These are phyloP conservation scores for Neodiprion lecontei DNA, from an alignment of 1,140 invertebrate species.

Conservation along the genomic window DNA sequence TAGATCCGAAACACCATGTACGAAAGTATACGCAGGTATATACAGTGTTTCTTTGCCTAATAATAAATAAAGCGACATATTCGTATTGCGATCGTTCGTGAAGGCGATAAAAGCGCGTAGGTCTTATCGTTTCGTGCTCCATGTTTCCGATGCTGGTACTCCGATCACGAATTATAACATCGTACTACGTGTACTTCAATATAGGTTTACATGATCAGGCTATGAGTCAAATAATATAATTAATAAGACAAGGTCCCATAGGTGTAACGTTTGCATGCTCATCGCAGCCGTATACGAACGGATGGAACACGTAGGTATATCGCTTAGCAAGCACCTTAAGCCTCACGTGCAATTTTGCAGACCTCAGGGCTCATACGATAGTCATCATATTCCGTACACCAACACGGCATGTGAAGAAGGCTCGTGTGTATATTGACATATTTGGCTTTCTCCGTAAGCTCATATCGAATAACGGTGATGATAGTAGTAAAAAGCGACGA, in stretches of 20 bases:
- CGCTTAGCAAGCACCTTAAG: not conserved
- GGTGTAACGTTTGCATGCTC: not conserved
- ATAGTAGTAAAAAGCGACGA: no score
- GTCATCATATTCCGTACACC: not conserved
- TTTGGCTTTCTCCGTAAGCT: no score
- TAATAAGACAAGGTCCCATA: not conserved
- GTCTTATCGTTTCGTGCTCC: not conserved
- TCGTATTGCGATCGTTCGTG: not conserved
- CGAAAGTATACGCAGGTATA: no score
- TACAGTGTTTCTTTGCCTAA: no score
- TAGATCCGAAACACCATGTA: no score
- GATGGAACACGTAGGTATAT: not conserved
- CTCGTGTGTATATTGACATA: no score
- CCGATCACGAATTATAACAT: not conserved
- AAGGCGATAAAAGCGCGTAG: not conserved
- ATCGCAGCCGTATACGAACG: not conserved
- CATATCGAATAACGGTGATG: no score
- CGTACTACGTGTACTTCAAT: no score
- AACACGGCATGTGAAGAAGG: no score
- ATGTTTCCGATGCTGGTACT: not conserved
- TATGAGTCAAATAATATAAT: not conserved
- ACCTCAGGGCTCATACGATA: not conserved
- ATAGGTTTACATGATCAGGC: not conserved
- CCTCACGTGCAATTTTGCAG: conserved; percentile 1
- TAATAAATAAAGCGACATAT: not conserved